These are phyloP conservation scores for Eupithecia inturbata DNA, from an alignment of 2,888 invertebrate genomes.

Conservation along the genomic window DNA sequence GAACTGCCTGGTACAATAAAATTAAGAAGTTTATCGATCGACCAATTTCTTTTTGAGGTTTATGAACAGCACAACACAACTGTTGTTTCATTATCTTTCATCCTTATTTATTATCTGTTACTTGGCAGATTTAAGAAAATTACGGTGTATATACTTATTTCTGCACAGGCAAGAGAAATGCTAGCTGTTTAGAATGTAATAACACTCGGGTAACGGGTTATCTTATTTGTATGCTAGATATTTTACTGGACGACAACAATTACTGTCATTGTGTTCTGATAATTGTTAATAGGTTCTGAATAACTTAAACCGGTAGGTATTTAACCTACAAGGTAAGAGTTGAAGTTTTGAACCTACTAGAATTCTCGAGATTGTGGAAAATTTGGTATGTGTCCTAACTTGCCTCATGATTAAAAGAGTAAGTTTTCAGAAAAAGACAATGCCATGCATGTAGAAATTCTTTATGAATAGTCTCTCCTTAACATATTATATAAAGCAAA, in stretches of 20 bases:
- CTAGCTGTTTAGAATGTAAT: neutral
- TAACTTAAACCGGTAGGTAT: neutral
- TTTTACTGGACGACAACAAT: neutral
- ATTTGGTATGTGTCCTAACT: neutral
- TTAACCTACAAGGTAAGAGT: neutral
- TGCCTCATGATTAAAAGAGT: neutral
- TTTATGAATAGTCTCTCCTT: neutral
- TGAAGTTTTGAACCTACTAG: neutral
- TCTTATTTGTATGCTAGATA: neutral
- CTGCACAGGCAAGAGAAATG: neutral
- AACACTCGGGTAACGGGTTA: neutral
- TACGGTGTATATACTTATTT: neutral
- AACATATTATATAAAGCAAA: neutral
- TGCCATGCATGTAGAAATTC: neutral
- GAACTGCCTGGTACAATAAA: slow-evolving; percentile 29
- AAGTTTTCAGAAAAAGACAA: neutral
- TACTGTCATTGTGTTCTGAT: neutral
- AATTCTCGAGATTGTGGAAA: neutral
- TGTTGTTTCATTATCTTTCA: neutral
- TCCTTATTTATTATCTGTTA: neutral
- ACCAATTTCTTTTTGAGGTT: slow-evolving; percentile 33
- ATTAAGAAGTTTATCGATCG: slow-evolving; percentile 34
- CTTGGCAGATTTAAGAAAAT: slow-evolving; percentile 2
- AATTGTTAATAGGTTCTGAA: neutral
- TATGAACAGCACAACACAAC: slow-evolving; percentile 7